Conservation (phyloP, 2,888 invertebrate genomes). For the Orthosia gracilis region DNA sequence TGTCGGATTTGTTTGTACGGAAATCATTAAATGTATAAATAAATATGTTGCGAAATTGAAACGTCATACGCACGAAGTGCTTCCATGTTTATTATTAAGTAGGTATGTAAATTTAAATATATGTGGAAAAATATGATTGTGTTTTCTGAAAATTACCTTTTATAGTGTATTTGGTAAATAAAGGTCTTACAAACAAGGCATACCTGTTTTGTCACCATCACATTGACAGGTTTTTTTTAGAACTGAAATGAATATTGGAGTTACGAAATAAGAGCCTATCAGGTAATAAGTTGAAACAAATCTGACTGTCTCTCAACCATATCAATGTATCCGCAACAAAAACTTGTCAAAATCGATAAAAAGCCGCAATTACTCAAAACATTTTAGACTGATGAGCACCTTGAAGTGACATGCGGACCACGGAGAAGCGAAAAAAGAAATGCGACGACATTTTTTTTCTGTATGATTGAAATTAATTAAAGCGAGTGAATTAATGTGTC, state of each 20-base stretch:
- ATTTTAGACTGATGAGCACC: conserved; percentile 8
- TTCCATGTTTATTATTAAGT: conserved; percentile 13
- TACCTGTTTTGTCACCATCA: not conserved
- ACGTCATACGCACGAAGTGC: conserved; percentile 8
- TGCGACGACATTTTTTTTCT: conserved; percentile 10
- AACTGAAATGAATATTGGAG: not conserved
- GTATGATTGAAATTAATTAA: conserved; percentile 32
- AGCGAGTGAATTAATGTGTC: conserved; percentile 35
- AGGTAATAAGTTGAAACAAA: not conserved
- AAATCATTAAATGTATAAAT: conserved; percentile 9
- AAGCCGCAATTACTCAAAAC: not conserved
- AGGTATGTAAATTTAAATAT: not conserved
- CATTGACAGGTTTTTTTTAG: not conserved
- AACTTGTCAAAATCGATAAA: conserved; percentile 8
- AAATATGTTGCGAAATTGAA: conserved; percentile 13
- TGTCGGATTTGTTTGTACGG: conserved; percentile 26
- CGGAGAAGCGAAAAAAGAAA: conserved; percentile 13
- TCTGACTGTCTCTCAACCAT: not conserved
- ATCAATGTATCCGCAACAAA: not conserved
- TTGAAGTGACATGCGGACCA: not conserved
- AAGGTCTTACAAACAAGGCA: not conserved
- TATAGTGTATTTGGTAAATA: not conserved
- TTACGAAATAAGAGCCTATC: not conserved
- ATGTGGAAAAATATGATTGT: not conserved
- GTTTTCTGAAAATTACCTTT: not conserved